Evolutionary conservation across 2,888 invertebrate species (phyloP).

Genomic region (Scrobipalpa atriplicella): DNA sequence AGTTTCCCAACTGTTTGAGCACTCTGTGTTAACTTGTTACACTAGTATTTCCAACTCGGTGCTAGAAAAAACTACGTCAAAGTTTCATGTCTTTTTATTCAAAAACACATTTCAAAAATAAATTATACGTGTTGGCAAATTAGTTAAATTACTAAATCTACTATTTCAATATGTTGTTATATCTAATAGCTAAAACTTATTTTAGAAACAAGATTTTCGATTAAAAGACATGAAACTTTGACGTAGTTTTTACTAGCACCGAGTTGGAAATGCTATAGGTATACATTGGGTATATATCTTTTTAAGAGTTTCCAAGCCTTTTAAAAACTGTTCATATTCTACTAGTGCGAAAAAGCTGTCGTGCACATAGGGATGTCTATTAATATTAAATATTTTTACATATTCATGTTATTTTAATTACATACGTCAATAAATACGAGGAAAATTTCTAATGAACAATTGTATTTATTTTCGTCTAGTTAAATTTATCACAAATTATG

Average conservation of each 20-base stretch:
- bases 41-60: neutral
- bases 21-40: neutral
- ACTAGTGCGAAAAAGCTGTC: neutral
- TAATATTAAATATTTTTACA: slow-evolving; percentile 1
- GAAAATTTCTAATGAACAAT: slow-evolving; percentile 14
- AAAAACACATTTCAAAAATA: too few species aligned
- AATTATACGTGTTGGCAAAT: too few species aligned
- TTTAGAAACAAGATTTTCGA: too few species aligned
- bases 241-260: too few species aligned
- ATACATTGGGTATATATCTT: neutral
- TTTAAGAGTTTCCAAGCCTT: neutral
- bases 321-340: slow-evolving; percentile 5
- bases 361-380: neutral
- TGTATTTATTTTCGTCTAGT: neutral
- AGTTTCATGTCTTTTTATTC: too few species aligned
- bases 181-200: too few species aligned
- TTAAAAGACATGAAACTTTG: too few species aligned
- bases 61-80: too few species aligned
- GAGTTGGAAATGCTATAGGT: too few species aligned
- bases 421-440: neutral
- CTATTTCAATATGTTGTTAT: too few species aligned
- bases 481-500: slow-evolving; percentile 29
- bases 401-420: neutral
- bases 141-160: too few species aligned
- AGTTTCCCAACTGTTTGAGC: neutral